Percentiles rank a stretch among this genome's conserved stretches.
These are phyloP conservation scores for Stomatorhinus ivindoensis DNA, from an alignment of 2,113 vertebrate species.

Conservation along the genomic window DNA sequence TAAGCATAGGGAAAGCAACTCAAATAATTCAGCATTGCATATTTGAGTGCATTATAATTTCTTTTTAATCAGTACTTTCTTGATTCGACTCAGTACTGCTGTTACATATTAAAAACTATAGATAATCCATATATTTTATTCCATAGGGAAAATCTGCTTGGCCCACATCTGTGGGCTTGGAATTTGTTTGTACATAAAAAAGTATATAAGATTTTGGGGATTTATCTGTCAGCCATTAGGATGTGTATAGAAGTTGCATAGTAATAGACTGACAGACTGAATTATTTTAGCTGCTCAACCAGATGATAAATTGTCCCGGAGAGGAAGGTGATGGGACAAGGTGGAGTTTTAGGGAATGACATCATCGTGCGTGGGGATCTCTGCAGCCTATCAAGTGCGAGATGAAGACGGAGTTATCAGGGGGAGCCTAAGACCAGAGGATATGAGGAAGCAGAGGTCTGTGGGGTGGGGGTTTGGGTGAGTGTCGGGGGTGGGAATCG, in stretches of 20 bases:
- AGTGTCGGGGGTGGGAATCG: not conserved
- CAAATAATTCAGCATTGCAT: not conserved
- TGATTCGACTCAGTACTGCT: not conserved
- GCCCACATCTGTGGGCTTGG: not conserved
- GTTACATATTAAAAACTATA: not conserved
- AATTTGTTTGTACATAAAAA: not conserved
- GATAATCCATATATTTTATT: not conserved
- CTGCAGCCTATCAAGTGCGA: not conserved
- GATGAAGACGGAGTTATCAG: not conserved
- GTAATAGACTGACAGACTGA: not conserved
- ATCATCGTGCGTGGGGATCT: not conserved
- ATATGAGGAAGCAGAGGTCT: not conserved
- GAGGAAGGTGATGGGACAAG: not conserved
- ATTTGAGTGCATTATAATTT: not conserved
- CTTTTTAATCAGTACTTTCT: not conserved
- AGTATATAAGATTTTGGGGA: not conserved
- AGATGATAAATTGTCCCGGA: not conserved
- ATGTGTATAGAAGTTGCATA: not conserved
- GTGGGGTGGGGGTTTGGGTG: not conserved
- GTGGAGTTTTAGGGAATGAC: not conserved
- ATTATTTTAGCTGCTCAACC: not conserved
- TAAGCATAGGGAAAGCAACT: not conserved
- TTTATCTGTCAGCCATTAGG: not conserved
- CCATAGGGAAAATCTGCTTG: not conserved
- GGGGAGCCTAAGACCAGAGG: not conserved